Evolutionary conservation across 2,113 vertebrate genomes (phyloP), one percentile per base, ranked within the genome.

Genomic region (Nothocercus nigrocapillus): DNA sequence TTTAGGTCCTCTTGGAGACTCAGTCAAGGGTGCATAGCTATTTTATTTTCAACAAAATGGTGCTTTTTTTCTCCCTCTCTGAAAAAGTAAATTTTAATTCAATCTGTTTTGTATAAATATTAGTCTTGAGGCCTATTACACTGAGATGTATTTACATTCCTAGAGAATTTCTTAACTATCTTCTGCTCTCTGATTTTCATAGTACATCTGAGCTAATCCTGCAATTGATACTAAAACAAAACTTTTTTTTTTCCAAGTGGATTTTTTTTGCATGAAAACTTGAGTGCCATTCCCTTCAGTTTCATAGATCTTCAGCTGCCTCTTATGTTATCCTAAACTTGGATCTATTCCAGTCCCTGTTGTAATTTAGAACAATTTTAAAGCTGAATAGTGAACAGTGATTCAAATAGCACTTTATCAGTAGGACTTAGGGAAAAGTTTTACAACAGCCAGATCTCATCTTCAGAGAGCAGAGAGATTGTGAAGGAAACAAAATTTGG

Each of bases 1-100:
- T 90, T 86, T 7, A 90, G 85, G 64, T 85, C 36, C 24, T 84
- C 72, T 95, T 56, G 38, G 49, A 96, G 90, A 75, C 83, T 70
- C 45, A 73, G 17, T 75, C 90, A 77, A 70, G 80, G 42, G 38
- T 90, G 18, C 15, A 2, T 59, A 42, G 28, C n/a, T 83, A 28
- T 88, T 66, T 89, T 56, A 49, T 84, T 94, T 95, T 88, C 45
- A 83, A n/a, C 17, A 81, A 63, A 83, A 91, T 62, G 22, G 18
- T 40, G 5, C 22, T 75, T 91, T 94, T 8, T 3, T 11, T 6
- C 8, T 5, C 9, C 4, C 8, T 21, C 14, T 64, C 44, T 8
- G 5, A 51, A 85, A 44, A 12, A 76, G 36, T 49, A 78, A 68
- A 73, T 40, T 28, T 21, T 70, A 21, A 30, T 84, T 56, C 34